Conservation (phyloP, 1,140 invertebrate genomes). For the Saccostrea glomerata region DNA sequence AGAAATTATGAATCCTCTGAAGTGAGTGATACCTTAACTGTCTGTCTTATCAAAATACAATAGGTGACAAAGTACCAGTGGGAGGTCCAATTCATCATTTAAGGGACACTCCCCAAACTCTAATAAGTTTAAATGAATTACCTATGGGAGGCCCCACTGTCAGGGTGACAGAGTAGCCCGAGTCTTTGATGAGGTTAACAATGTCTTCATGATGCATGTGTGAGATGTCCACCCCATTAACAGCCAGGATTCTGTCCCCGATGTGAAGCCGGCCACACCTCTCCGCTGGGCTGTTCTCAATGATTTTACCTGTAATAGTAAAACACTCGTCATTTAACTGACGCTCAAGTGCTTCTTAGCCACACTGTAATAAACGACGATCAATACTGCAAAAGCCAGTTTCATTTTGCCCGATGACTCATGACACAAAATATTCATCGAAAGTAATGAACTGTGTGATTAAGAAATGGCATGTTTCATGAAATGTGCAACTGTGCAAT, state of each 20-base stretch:
- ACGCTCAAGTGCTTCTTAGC: neutral
- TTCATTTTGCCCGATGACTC: neutral
- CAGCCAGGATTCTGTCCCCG: slow-evolving; percentile 96
- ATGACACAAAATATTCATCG: neutral
- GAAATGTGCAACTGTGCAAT: neutral
- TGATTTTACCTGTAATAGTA: slow-evolving; percentile 87
- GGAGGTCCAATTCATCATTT: too few species aligned
- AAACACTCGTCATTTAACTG: neutral
- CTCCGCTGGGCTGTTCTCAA: slow-evolving; percentile 96
- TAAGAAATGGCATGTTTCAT: slow-evolving; percentile 9
- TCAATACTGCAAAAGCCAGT: neutral
- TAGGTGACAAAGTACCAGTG: too few species aligned
- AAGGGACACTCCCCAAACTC: too few species aligned
- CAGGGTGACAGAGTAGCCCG: slow-evolving; percentile 92
- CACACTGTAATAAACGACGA: neutral
- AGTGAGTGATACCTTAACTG: too few species aligned
- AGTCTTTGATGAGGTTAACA: slow-evolving; percentile 95
- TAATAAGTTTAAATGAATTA: slow-evolving; percentile 41
- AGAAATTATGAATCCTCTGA: too few species aligned
- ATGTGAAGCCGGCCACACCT: slow-evolving; percentile 93
- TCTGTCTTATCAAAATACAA: too few species aligned
- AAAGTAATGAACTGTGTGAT: slow-evolving; percentile 2
- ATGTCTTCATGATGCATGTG: slow-evolving; percentile 97
- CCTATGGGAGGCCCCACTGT: slow-evolving; percentile 85
- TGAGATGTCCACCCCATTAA: slow-evolving; percentile 95